Evolutionary conservation across 2,797 vertebrate genomes (phyloP), one percentile per base, ranked within the genome.

Genomic region (Urosaurus nigricauda): DNA sequence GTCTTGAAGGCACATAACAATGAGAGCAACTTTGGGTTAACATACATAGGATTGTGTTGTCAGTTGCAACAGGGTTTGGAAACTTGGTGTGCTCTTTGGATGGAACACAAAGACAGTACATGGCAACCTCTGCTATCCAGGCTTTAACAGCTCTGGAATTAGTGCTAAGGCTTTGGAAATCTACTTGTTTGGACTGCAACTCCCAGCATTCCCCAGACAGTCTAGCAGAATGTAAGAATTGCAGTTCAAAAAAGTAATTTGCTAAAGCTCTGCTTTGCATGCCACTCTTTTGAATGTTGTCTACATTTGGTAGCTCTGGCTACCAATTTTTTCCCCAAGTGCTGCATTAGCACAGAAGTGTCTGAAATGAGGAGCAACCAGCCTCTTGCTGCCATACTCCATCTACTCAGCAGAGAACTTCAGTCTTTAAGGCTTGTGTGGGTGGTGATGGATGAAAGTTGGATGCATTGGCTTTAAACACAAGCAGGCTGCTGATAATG

Each of bases 361-460:
- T 0, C 5, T 35, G 82, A 92, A 84, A 93, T 21, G 32, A 92
- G 90, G 81, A 91, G 90, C 73, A 71, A 0, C 26, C 78, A 91
- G 90, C 29, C 86, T 92, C 92, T 92, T 75, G 92, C 89, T 83
- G 85, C 0, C 35, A 89, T 90, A 80, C 89, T 94, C 93, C 94
- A 91, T 91, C 93, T 93, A 91, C 92, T 93, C 90, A 88, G 90
- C 92, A 90, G 86, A 89, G 90, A 87, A 88, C 92, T 93, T 92
- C 58, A 87, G 87, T 91, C 91, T 93, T 95, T 88, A 94, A 93
- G 93, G 91, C 80, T 2, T 1, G 11, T 0, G 94, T 94, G 91
- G 93, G 94, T 90, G 86, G 83, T 93, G 91, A 95, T 84, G 90
- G 91, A 94, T 92, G 91, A 83, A 93, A 79, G 32, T 78, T 29